Evolutionary conservation across 1,140 invertebrate species (phyloP), one percentile per base, ranked within the genome.

Genomic region (Schmidtea mediterranea): DNA sequence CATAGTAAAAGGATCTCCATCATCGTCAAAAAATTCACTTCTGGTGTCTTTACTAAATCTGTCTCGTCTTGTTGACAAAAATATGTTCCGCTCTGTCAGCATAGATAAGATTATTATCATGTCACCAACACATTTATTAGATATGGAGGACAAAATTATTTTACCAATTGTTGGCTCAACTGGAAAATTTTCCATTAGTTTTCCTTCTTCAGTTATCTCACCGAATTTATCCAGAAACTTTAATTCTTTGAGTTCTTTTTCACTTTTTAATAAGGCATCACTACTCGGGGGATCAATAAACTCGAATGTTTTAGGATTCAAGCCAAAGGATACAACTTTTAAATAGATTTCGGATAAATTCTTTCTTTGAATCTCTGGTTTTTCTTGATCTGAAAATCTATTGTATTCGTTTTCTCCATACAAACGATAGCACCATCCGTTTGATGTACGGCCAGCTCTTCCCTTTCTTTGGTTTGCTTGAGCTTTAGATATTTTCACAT

Each of bases 91-190:
- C 26, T 32, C 26, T 10, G 10, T 32, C 26, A 32, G 10, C 10
- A 32, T 6, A 6, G 26, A 3, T 32, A 32, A 32, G 3, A 32
- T 10, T 6, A 32, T 3, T 32, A 32, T 10, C 26, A 32, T 32
- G 10, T 32, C 10, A 6, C 26, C 26, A 32, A 32, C 26, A 10
- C 26, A 32, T 32, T 32, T 57, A 56, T 53, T 83, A 76, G 84
- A 89, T 71, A 95, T 89, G 56, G 84, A 84, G 1, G 90, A 87
- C 47, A 98, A 61, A 37, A 98, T 69, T 82, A 94, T 95, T 70
- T 97, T 95, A 0, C 83, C 83, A 75, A 97, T 80, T 82, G 90
- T 90, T 0, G 92, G 92, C 69, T 97, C 87, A 10, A 90, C 75
- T 0, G 92, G 92, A 65, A 97, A 92, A 68, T 97, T 90, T 5